Percentiles rank a stretch among this genome's conserved stretches.
phyloP scores from a whole-genome alignment of 2,888 invertebrate species.

The Caenorhabditis sp. region DNA sequence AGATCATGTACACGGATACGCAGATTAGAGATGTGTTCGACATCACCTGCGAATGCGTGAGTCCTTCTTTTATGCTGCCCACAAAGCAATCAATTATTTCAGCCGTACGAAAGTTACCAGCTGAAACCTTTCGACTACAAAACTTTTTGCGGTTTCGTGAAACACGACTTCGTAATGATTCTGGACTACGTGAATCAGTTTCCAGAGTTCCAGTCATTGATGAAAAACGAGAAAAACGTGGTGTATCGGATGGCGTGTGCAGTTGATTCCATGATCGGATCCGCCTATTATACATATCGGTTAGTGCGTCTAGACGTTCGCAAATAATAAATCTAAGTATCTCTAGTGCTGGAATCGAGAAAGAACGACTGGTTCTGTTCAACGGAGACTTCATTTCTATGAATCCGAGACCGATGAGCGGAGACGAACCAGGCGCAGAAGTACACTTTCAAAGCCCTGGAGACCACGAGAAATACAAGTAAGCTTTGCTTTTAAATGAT shows the following conservation, averaged over 20 bases:
- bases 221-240: conserved; percentile 58
- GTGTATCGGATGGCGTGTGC: conserved; percentile 65
- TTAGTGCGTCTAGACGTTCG: too few relatives aligned
- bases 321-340: too few relatives aligned
- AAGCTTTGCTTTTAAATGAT: conserved; percentile 4
- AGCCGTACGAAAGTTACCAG: conserved; percentile 62
- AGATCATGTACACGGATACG: conserved; percentile 66
- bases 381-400: conserved; percentile 62
- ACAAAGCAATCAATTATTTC: conserved; percentile 15
- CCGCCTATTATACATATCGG: conserved; percentile 65
- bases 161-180: conserved; percentile 66
- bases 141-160: conserved; percentile 62
- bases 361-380: conserved; percentile 50
- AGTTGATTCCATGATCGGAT: conserved; percentile 64
- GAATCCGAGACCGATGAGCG: conserved; percentile 59
- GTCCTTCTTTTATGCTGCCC: conserved; percentile 11
- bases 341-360: conserved; percentile 50
- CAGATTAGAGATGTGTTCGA: conserved; percentile 63
- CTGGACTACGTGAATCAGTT: conserved; percentile 63
- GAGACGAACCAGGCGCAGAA: conserved; percentile 55
- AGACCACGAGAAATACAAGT: conserved; percentile 65
- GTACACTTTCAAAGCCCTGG: conserved; percentile 34
- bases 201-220: conserved; percentile 60
- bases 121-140: conserved; percentile 61
- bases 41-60: conserved; percentile 63